These are phyloP conservation scores for Vulpes ferrilata DNA, from an alignment of 2,113 vertebrate genomes.

Conservation along the genomic window DNA sequence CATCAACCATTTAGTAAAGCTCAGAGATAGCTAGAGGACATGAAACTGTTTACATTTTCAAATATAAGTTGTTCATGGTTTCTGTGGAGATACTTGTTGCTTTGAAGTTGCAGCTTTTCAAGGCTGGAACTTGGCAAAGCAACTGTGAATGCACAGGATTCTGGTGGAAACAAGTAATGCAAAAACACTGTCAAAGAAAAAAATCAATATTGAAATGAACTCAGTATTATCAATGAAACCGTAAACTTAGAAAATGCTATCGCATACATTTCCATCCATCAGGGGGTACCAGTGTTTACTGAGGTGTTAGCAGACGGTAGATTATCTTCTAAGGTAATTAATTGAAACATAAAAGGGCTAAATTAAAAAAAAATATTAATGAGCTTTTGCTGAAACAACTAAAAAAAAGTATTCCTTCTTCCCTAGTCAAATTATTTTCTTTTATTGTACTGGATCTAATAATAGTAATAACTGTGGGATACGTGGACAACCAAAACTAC, in stretches of 20 bases:
- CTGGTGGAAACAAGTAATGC: neutral
- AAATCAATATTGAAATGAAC: neutral
- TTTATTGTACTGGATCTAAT: neutral
- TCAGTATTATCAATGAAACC: neutral
- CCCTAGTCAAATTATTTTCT: neutral
- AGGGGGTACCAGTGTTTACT: neutral
- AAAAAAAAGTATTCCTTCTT: neutral
- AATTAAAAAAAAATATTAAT: neutral
- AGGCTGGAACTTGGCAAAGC: constrained; percentile 18
- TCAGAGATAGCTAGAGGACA: neutral
- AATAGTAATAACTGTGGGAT: neutral
- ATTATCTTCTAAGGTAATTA: constrained; percentile 36
- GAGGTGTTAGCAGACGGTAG: neutral
- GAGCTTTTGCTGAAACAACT: constrained; percentile 9
- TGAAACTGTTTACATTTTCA: neutral
- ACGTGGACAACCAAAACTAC: constrained; percentile 7
- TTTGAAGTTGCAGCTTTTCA: constrained; percentile 47
- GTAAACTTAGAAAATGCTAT: neutral
- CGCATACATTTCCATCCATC: neutral
- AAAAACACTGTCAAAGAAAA: constrained; percentile 20
- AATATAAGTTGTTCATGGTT: neutral
- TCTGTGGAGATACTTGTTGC: neutral
- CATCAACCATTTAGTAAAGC: neutral
- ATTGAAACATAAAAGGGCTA: neutral
- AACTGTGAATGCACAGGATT: neutral